Conservation (phyloP, 1,140 invertebrate species). For the Camponotus vicinus region DNA sequence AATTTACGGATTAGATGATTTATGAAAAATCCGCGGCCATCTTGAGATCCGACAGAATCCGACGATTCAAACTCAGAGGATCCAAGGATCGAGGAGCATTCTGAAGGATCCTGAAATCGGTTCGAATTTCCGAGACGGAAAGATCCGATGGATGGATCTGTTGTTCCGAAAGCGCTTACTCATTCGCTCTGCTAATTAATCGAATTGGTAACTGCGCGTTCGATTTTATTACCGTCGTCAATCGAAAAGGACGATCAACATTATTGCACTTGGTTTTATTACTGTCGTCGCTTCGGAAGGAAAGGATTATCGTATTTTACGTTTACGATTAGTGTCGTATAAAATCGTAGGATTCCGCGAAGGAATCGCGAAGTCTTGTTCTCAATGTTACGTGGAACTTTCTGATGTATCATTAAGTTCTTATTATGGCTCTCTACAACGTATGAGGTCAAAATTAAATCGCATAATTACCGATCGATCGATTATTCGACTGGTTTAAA, state of each 20-base stretch:
- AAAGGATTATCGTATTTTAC: constrained; percentile 30
- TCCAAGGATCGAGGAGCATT: neutral
- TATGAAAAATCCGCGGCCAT: neutral
- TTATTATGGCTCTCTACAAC: neutral
- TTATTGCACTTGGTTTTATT: constrained; percentile 19
- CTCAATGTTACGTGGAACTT: neutral
- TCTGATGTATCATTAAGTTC: constrained; percentile 9
- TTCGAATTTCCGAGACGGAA: neutral
- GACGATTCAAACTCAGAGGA: neutral
- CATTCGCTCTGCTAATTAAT: constrained; percentile 25
- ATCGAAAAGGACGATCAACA: constrained; percentile 16
- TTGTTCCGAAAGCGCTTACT: neutral
- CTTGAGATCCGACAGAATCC: neutral
- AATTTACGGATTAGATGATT: neutral
- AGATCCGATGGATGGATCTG: neutral
- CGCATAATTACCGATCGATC: constrained; percentile 10
- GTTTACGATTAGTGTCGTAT: constrained; percentile 20
- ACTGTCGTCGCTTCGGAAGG: constrained; percentile 34
- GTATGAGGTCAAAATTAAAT: constrained; percentile 10
- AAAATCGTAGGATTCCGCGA: constrained; percentile 28
- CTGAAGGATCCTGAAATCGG: neutral
- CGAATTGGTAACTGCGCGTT: neutral
- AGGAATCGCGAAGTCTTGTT: constrained; percentile 8
- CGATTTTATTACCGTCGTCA: constrained; percentile 14
- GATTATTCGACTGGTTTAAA: neutral